A percentile compares a stretch with the other conserved stretches of the same genome.
phyloP scores from a whole-genome alignment of 2,888 invertebrate species.

The Epinotia bilunana region DNA sequence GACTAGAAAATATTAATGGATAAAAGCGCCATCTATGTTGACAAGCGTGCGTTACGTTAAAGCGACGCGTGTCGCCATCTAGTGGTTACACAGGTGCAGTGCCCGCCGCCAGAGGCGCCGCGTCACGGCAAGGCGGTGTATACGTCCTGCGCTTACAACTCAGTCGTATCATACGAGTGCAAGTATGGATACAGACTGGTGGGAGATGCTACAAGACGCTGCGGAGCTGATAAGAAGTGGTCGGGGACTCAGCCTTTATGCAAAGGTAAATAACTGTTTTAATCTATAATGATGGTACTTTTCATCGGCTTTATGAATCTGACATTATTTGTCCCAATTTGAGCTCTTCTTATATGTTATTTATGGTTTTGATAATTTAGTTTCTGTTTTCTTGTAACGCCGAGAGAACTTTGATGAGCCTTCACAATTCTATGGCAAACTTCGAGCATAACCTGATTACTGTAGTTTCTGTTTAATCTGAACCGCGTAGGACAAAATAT shows the following conservation, averaged over 20 bases:
- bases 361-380: no score
- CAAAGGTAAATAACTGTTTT: conserved; percentile 87
- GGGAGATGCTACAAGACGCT: conserved; percentile 95
- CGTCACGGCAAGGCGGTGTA: conserved; percentile 96
- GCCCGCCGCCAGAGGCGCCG: conserved; percentile 95
- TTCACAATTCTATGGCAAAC: no score
- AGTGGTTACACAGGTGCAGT: conserved; percentile 97
- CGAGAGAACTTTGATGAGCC: no score
- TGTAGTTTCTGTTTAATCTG: no score
- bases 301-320: no score
- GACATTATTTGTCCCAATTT: no score
- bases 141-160: conserved; percentile 97
- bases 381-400: no score
- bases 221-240: conserved; percentile 98
- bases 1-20: conserved; percentile 46
- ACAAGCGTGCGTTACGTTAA: conserved; percentile 64
- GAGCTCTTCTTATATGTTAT: no score
- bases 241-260: conserved; percentile 95
- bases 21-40: conserved; percentile 62
- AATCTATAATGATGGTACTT: not conserved
- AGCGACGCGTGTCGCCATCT: conserved; percentile 80
- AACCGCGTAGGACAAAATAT: no score
- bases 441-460: no score
- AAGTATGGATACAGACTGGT: conserved; percentile 96
- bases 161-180: conserved; percentile 97